Conservation (phyloP, 2,113 vertebrate genomes). For the Urocitellus parryii region DNA sequence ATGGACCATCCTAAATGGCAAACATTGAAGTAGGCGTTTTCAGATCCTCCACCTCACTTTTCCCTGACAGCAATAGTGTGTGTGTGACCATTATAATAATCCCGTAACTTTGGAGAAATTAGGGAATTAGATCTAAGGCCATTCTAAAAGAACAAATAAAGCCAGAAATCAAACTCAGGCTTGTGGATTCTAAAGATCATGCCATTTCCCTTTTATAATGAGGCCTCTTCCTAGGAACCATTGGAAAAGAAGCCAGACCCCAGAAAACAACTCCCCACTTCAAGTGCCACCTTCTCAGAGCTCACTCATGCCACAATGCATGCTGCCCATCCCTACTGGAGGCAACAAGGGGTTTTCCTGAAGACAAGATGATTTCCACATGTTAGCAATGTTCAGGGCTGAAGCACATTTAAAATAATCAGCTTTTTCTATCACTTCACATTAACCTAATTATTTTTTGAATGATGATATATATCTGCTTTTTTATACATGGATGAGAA, state of each 20-base stretch:
- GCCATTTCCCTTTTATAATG: neutral
- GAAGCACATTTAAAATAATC: neutral
- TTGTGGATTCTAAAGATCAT: neutral
- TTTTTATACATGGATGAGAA: neutral
- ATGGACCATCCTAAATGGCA: neutral
- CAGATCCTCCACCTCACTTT: neutral
- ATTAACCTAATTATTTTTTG: neutral
- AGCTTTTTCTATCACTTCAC: neutral
- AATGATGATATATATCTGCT: neutral
- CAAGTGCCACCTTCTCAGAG: neutral
- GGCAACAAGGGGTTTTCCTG: neutral
- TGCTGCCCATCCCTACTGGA: neutral
- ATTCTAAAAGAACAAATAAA: neutral
- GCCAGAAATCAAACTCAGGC: neutral
- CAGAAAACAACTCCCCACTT: neutral
- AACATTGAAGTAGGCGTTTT: neutral
- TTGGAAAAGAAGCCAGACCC: neutral
- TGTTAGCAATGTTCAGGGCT: neutral
- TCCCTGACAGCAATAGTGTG: neutral
- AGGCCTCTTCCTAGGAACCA: neutral
- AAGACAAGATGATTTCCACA: neutral
- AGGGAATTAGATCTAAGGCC: neutral
- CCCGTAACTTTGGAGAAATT: neutral
- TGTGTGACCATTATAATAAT: neutral
- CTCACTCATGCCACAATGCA: neutral